Evolutionary conservation across 1,140 invertebrate species (phyloP).

Genomic region (Bombus turneri): DNA sequence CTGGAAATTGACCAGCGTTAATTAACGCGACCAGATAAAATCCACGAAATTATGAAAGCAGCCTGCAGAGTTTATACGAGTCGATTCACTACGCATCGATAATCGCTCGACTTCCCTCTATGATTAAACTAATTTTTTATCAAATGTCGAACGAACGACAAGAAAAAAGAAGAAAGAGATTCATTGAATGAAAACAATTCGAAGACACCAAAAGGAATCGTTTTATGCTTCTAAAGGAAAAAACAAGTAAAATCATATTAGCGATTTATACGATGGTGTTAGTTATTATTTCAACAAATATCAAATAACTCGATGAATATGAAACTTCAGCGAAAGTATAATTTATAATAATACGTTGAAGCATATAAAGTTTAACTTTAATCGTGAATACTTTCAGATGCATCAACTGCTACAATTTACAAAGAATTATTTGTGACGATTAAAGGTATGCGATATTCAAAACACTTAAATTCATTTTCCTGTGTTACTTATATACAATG

Average conservation of each 20-base stretch:
- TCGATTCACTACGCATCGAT: background rate
- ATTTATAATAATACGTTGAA: background rate
- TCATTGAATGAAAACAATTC: background rate
- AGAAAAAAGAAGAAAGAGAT: background rate
- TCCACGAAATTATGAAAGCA: slow-evolving; percentile 43
- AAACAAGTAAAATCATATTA: background rate
- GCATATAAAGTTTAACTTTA: background rate
- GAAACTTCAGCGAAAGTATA: background rate
- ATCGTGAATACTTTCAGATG: background rate
- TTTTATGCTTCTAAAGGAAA: too few relatives aligned
- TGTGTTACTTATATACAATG: too few relatives aligned
- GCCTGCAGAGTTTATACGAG: background rate
- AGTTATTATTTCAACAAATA: background rate
- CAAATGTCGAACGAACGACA: background rate
- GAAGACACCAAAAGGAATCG: background rate
- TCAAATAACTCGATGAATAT: background rate
- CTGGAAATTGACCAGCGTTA: background rate
- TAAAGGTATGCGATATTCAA: background rate
- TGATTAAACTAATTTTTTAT: background rate
- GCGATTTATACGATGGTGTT: background rate
- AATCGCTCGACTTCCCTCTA: background rate
- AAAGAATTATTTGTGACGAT: background rate
- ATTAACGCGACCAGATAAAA: slow-evolving; percentile 20
- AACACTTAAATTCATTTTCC: background rate
- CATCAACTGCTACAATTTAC: background rate